phyloP scores from a whole-genome alignment of 2,888 invertebrate species.

The Ischnura elegans region DNA sequence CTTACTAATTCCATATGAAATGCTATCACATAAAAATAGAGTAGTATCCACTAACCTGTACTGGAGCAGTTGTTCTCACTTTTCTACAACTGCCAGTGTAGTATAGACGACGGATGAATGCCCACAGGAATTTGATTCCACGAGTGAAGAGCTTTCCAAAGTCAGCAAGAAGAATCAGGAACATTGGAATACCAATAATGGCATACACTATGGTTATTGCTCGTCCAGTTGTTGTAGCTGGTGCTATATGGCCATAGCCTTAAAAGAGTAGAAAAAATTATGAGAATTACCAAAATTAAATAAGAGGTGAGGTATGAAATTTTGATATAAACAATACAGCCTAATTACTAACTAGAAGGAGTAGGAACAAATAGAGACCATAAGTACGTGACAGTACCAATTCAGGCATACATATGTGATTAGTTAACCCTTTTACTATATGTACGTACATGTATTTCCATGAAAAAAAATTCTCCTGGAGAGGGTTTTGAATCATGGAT shows the following conservation, averaged over 20 bases:
- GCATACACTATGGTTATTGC: conserved; percentile 96
- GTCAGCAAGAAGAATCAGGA: conserved; percentile 95
- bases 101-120: conserved; percentile 89
- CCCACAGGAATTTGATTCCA: conserved; percentile 94
- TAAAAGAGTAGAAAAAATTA: conserved; percentile 75
- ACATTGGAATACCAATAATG: conserved; percentile 96
- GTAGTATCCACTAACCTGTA: conserved; percentile 81
- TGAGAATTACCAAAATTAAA: neutral
- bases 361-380: too few species aligned
- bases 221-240: conserved; percentile 91
- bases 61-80: conserved; percentile 87
- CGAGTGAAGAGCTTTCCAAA: conserved; percentile 96
- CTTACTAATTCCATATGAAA: neutral
- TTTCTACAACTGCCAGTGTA: conserved; percentile 91
- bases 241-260: conserved; percentile 98
- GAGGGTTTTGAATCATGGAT: too few species aligned
- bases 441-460: too few species aligned
- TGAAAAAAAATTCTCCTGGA: too few species aligned
- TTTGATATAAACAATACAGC: too few species aligned
- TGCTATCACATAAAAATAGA: neutral
- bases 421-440: too few species aligned
- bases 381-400: too few species aligned
- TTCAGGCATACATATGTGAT: too few species aligned
- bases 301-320: too few species aligned
- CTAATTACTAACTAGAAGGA: too few species aligned